Conservation (phyloP, 2,113 vertebrate genomes). For the Saguinus midas region DNA sequence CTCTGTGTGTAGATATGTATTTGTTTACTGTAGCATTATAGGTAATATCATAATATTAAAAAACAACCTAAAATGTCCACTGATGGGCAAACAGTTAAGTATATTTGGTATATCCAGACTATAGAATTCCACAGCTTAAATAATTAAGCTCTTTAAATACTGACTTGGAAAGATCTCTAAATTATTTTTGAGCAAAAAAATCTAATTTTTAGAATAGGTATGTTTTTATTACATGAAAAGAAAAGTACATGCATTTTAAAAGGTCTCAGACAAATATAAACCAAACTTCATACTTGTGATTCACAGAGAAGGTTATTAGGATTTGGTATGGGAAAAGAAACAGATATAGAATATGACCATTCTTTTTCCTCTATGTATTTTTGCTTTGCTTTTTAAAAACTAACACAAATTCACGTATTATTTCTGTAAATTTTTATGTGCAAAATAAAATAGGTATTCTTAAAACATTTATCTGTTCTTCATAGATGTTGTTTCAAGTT, state of each 20-base stretch:
- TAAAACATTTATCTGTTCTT: not conserved
- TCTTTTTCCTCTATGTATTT: not conserved
- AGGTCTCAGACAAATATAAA: conserved; percentile 21
- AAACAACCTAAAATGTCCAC: not conserved
- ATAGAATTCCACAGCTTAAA: not conserved
- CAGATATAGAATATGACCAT: not conserved
- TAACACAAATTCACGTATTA: not conserved
- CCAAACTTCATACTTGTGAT: not conserved
- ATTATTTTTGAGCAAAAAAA: not conserved
- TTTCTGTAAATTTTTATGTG: not conserved
- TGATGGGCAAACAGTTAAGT: not conserved
- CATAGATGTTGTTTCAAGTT: not conserved
- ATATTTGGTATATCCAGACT: not conserved
- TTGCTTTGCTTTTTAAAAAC: not conserved
- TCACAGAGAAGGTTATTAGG: not conserved
- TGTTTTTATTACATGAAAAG: not conserved
- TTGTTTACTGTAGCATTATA: not conserved
- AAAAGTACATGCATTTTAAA: not conserved
- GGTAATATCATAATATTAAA: not conserved
- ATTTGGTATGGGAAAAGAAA: not conserved
- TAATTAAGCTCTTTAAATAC: not conserved
- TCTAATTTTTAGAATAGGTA: not conserved
- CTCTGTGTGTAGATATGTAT: not conserved
- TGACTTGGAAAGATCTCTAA: not conserved
- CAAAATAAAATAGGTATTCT: conserved; percentile 10